Evolutionary conservation across 2,113 vertebrate genomes (phyloP).

Genomic region (Naja naja): DNA sequence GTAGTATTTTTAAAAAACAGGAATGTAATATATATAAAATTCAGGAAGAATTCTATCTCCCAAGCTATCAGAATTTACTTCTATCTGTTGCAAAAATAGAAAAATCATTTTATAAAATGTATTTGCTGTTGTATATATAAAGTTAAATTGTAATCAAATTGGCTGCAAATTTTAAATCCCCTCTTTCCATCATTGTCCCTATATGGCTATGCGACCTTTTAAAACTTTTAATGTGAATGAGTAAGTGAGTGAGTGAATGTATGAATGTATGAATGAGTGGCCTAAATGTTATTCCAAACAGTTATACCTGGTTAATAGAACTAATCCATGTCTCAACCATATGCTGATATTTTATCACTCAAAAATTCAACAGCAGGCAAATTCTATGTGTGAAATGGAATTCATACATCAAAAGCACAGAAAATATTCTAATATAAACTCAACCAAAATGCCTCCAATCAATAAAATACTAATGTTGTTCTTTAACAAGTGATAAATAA

Average conservation of each 20-base stretch:
- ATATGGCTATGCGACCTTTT: background rate
- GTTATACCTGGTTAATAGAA: background rate
- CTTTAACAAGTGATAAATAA: background rate
- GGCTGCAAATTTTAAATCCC: background rate
- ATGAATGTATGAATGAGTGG: background rate
- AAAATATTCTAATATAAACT: background rate
- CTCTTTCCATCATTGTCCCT: background rate
- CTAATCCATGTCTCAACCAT: background rate
- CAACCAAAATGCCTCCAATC: background rate
- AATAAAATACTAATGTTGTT: background rate
- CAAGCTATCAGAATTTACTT: background rate
- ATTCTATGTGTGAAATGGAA: background rate
- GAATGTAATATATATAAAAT: background rate
- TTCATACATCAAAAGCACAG: background rate
- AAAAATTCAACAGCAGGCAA: background rate
- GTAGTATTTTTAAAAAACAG: background rate
- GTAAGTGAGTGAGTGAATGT: background rate
- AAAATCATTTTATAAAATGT: background rate
- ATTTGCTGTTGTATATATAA: background rate
- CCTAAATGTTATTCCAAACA: background rate
- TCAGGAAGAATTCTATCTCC: background rate
- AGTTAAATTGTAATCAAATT: background rate
- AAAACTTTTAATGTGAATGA: background rate
- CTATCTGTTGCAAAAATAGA: background rate
- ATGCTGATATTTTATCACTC: background rate